Percentiles rank a stretch among this genome's conserved stretches.
Conservation (phyloP, 2,797 vertebrate genomes). For the Psittacula derbiana region DNA sequence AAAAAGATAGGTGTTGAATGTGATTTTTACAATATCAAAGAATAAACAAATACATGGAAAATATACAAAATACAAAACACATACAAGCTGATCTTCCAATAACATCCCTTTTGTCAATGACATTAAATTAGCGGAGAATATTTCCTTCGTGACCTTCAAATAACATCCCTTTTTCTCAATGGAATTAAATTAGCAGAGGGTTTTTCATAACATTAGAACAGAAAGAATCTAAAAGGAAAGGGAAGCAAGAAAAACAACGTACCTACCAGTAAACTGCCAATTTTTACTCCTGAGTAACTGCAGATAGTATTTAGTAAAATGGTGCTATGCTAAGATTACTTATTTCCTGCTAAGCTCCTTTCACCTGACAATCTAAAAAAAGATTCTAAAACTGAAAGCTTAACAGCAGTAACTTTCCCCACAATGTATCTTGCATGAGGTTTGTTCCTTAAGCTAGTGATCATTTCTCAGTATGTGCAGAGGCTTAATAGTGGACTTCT, state of each 20-base stretch:
- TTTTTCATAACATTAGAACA: neutral
- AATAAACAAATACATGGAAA: neutral
- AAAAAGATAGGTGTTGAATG: neutral
- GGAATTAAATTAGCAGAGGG: neutral
- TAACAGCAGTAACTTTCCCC: neutral
- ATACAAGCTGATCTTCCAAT: neutral
- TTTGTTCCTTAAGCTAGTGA: neutral
- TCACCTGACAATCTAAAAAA: neutral
- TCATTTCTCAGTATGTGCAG: neutral
- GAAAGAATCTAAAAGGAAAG: neutral
- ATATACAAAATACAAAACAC: neutral
- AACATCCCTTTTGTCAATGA: neutral
- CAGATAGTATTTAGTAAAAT: neutral
- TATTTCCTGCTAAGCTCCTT: neutral
- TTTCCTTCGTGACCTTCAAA: neutral
- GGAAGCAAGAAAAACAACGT: neutral
- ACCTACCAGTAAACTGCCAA: neutral
- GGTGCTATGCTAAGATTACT: neutral
- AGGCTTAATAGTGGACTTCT: neutral
- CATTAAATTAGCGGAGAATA: neutral
- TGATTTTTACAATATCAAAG: neutral
- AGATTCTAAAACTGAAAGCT: neutral
- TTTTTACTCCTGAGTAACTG: neutral
- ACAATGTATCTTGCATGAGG: rapidly evolving
- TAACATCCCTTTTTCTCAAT: neutral